phyloP scores from a whole-genome alignment of 2,113 vertebrate genomes.

The Carassius auratus region DNA sequence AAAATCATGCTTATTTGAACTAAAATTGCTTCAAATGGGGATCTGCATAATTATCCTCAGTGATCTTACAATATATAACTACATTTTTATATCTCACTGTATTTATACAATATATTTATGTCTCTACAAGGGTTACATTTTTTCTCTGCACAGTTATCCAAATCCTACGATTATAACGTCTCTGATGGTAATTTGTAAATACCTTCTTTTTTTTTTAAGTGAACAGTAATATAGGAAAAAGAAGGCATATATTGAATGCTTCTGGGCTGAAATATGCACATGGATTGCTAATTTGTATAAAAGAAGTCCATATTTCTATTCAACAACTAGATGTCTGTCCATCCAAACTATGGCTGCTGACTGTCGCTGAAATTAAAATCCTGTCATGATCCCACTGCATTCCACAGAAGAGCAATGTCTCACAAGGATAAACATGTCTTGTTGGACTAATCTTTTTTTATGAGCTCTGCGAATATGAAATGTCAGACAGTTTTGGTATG shows the following conservation, averaged over 20 bases:
- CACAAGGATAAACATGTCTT: conserved; percentile 60
- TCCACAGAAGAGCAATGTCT: conserved; percentile 61
- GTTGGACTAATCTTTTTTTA: conserved; percentile 39
- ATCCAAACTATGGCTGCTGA: conserved; percentile 59
- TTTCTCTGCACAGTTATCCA: conserved; percentile 27
- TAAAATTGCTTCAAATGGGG: conserved; percentile 1
- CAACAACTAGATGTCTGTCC: conserved; percentile 66
- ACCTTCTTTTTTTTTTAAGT: background rate
- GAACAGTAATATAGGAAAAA: conserved; percentile 13
- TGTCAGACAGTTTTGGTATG: conserved; percentile 59
- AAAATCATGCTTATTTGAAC: background rate
- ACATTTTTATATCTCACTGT: conserved; percentile 45
- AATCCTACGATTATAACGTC: background rate
- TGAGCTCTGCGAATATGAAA: conserved; percentile 62
- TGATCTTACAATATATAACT: conserved; percentile 18
- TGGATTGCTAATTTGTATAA: background rate
- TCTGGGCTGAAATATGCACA: background rate
- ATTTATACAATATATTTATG: conserved; percentile 46
- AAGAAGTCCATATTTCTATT: background rate
- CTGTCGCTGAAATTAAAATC: conserved; percentile 64
- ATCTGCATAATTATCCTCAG: conserved; percentile 4
- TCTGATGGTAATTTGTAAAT: conserved; percentile 29
- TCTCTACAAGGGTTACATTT: conserved; percentile 28
- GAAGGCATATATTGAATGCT: background rate
- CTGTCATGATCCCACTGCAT: conserved; percentile 62